Percentiles rank a stretch among this genome's conserved stretches.
Conservation (phyloP, 1,140 invertebrate species). For the Spodoptera litura region DNA sequence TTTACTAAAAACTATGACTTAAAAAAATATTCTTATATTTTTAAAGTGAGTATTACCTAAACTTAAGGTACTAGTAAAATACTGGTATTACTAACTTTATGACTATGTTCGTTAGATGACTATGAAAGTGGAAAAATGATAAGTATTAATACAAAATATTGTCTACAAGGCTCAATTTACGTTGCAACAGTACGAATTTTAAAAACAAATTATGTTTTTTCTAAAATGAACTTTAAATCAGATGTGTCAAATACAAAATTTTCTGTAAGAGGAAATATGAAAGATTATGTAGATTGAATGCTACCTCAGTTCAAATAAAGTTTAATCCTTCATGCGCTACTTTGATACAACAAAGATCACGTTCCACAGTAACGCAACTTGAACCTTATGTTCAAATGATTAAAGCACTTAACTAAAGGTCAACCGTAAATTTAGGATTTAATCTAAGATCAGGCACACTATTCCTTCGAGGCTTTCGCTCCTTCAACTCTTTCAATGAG, state of each 20-base stretch:
- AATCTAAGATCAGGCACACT: slow-evolving; percentile 83
- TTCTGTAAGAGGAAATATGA: too few relatives aligned
- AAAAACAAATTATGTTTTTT: too few relatives aligned
- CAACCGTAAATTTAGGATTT: slow-evolving; percentile 74
- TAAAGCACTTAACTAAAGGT: slow-evolving; percentile 62
- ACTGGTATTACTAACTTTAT: slow-evolving; percentile 57
- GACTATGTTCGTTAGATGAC: slow-evolving; percentile 18
- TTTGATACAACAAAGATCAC: too few relatives aligned
- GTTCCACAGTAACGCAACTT: too few relatives aligned
- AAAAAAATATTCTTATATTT: slow-evolving; percentile 17
- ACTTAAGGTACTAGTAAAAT: slow-evolving; percentile 66
- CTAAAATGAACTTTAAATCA: background rate
- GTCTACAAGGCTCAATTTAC: too few relatives aligned
- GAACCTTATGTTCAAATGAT: background rate
- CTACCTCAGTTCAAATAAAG: too few relatives aligned
- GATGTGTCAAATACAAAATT: background rate
- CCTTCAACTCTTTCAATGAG: slow-evolving; percentile 78
- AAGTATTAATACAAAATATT: background rate
- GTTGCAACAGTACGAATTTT: too few relatives aligned
- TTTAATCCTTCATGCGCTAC: too few relatives aligned
- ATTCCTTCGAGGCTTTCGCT: slow-evolving; percentile 76
- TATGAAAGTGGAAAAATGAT: background rate
- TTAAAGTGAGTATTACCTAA: slow-evolving; percentile 59
- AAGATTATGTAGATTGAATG: too few relatives aligned
- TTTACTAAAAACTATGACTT: background rate